These are phyloP conservation scores for Caprella mutica DNA, from an alignment of 2,888 invertebrate species.

Conservation along the genomic window DNA sequence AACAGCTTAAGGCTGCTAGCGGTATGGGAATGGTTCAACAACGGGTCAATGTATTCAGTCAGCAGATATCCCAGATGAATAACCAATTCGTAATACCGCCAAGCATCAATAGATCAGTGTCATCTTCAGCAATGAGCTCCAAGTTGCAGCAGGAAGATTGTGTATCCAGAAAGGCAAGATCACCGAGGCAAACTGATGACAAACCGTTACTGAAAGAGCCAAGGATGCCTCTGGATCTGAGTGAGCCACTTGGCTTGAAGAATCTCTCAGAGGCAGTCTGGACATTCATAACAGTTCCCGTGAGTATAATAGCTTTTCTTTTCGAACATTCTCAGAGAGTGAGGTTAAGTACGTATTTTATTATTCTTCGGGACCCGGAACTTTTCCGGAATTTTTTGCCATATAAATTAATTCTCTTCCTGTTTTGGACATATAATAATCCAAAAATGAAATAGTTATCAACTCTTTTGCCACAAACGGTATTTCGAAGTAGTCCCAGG, in stretches of 20 bases:
- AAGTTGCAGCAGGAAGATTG: not conserved
- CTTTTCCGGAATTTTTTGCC: too few species aligned
- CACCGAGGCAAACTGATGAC: constrained; percentile 11
- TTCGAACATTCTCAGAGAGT: too few species aligned
- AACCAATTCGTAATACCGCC: too few species aligned
- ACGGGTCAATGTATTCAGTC: constrained; percentile 22
- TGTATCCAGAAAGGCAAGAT: not conserved
- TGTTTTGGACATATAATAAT: too few species aligned
- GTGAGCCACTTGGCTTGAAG: constrained; percentile 24
- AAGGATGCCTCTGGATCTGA: constrained; percentile 17
- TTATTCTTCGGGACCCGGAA: too few species aligned
- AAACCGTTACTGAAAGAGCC: constrained; percentile 16
- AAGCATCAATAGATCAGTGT: constrained; percentile 4
- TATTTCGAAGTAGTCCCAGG: too few species aligned
- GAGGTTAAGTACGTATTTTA: too few species aligned
- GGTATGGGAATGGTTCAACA: constrained; percentile 26
- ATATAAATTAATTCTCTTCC: too few species aligned
- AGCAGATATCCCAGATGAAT: constrained; percentile 15
- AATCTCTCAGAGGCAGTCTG: constrained; percentile 31
- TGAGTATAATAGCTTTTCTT: too few species aligned
- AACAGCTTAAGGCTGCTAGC: constrained; percentile 10
- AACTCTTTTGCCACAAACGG: too few species aligned
- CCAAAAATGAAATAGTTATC: too few species aligned
- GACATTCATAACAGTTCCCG: constrained; percentile 31
- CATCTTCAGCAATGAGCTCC: not conserved